These are phyloP conservation scores for Lepus townsendii DNA, from an alignment of 2,797 vertebrate species.

Conservation along the genomic window DNA sequence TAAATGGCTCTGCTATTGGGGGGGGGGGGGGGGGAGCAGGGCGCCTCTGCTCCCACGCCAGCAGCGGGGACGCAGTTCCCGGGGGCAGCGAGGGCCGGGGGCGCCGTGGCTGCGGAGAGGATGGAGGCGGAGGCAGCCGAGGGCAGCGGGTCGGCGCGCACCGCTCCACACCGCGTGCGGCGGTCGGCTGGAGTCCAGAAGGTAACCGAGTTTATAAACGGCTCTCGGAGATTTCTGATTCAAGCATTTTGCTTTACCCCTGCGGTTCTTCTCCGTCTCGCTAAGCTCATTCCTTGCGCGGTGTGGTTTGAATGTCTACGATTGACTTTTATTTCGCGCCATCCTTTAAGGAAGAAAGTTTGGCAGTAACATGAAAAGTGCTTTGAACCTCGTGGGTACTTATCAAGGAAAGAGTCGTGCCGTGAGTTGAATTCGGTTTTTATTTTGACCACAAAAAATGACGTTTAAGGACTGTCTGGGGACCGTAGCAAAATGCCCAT, in stretches of 20 bases:
- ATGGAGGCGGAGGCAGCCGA: not conserved
- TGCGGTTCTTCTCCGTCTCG: conserved; percentile 2
- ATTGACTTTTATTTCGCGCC: conserved; percentile 31
- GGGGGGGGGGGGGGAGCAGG: not conserved
- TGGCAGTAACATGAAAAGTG: conserved; percentile 4
- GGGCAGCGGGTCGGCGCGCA: not conserved
- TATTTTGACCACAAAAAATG: conserved; percentile 59
- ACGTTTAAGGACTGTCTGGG: not conserved
- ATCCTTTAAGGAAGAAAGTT: conserved; percentile 23
- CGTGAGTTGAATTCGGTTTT: conserved; percentile 46
- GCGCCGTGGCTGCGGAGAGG: not conserved
- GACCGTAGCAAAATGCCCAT: not conserved
- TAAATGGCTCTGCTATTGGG: not conserved
- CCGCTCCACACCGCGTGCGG: not conserved
- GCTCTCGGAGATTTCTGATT: not conserved
- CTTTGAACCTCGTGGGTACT: not conserved
- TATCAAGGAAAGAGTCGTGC: conserved; percentile 25
- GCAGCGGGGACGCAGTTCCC: not conserved
- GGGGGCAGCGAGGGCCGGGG: not conserved
- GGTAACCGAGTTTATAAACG: conserved; percentile 45
- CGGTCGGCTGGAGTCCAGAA: not conserved
- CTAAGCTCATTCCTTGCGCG: not conserved
- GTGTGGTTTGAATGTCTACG: not conserved
- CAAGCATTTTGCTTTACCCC: not conserved
- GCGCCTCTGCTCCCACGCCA: not conserved